Evolutionary conservation across 2,888 invertebrate species (phyloP).

Genomic region (Arrhopalites spinosus): DNA sequence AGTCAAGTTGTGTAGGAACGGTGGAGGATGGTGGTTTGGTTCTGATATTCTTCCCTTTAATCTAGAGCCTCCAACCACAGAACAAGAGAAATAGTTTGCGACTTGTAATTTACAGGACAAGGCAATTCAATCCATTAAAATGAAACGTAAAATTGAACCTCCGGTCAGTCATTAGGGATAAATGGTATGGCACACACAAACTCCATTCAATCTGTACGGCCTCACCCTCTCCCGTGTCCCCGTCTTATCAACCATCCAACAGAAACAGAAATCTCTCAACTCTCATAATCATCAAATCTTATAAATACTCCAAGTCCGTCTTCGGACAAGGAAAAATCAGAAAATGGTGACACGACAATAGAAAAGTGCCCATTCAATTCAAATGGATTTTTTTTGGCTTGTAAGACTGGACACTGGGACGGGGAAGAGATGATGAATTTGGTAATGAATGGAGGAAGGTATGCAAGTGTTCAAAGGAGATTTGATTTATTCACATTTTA

Average conservation of each 20-base stretch:
- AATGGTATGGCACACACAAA: slow-evolving; percentile 21
- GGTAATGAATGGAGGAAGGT: neutral
- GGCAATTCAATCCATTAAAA: slow-evolving; percentile 23
- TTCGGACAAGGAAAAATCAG: too few species aligned
- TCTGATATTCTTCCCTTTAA: too few species aligned
- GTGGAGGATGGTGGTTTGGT: too few species aligned
- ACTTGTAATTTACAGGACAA: neutral
- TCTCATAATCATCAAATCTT: too few species aligned
- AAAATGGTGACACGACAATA: too few species aligned
- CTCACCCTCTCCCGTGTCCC: neutral
- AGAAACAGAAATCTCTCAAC: neutral
- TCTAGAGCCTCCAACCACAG: too few species aligned
- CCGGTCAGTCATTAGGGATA: slow-evolving; percentile 30
- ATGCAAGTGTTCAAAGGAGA: neutral
- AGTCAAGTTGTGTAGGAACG: too few species aligned
- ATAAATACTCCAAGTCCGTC: too few species aligned
- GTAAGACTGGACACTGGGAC: neutral
- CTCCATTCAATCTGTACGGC: neutral
- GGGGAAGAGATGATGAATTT: neutral
- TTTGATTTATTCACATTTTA: neutral
- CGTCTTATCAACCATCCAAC: neutral
- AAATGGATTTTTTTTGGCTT: slow-evolving; percentile 24
- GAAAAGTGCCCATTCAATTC: slow-evolving; percentile 15
- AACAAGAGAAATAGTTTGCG: too few species aligned
- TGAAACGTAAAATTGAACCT: slow-evolving; percentile 13